These are phyloP conservation scores for Petrocephalus microphthalmus DNA, from an alignment of 2,113 vertebrate species.

Conservation along the genomic window DNA sequence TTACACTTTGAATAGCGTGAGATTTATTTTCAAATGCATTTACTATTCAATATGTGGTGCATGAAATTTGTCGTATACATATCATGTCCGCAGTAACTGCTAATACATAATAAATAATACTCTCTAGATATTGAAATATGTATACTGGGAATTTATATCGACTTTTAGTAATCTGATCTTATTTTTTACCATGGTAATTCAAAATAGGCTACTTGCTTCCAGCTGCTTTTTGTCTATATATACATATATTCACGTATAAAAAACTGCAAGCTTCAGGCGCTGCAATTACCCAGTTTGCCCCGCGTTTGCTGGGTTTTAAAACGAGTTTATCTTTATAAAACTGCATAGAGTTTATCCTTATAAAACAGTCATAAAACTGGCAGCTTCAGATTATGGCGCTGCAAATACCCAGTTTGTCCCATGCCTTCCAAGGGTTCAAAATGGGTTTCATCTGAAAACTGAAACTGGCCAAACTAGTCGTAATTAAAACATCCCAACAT, in stretches of 20 bases:
- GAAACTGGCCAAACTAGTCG: neutral
- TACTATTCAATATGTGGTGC: neutral
- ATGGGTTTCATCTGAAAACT: neutral
- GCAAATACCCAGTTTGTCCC: neutral
- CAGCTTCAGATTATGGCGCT: neutral
- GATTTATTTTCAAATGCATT: neutral
- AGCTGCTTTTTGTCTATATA: neutral
- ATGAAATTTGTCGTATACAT: neutral
- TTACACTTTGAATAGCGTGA: neutral
- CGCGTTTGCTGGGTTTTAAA: neutral
- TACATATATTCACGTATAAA: neutral
- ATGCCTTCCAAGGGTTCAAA: neutral
- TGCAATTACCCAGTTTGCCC: neutral
- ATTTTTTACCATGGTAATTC: neutral
- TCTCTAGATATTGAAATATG: neutral
- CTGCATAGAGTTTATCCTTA: neutral
- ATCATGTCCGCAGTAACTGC: neutral
- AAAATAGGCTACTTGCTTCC: neutral
- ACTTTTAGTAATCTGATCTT: conserved; percentile 7
- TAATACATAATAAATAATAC: neutral
- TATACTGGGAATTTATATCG: neutral
- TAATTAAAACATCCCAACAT: neutral
- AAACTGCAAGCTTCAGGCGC: neutral
- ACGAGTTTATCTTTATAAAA: neutral
- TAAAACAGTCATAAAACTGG: neutral